These are phyloP conservation scores for Hydractinia symbiolongicarpus DNA, from an alignment of 30 jellyfish, hydroid and myxozoan species.

Conservation along the genomic window DNA sequence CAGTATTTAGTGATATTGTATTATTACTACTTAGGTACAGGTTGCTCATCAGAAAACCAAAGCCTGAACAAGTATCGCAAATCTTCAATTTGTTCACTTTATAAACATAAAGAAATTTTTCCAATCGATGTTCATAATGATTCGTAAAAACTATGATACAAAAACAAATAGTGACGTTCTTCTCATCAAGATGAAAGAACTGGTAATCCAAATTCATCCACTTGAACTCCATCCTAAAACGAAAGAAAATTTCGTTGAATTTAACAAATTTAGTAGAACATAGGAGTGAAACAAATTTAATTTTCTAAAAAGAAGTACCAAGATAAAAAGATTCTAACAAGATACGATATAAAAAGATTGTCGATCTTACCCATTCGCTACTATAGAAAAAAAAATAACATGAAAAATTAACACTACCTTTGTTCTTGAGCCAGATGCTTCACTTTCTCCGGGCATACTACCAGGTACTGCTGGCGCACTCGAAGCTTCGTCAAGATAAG, in stretches of 20 bases:
- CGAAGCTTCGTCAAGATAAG: constrained; percentile 91
- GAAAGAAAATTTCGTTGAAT: constrained; percentile 4
- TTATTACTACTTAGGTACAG: too few species aligned
- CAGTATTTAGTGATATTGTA: too few species aligned
- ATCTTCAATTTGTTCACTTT: too few species aligned
- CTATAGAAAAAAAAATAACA: too few species aligned
- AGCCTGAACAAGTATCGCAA: too few species aligned
- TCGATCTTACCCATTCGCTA: neutral
- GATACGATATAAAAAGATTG: neutral
- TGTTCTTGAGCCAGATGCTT: constrained; percentile 59
- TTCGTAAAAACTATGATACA: too few species aligned
- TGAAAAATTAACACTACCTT: constrained; percentile 36
- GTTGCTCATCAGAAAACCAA: too few species aligned
- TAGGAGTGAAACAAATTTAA: too few species aligned
- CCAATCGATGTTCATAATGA: too few species aligned
- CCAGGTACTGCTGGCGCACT: constrained; percentile 96
- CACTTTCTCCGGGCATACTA: constrained; percentile 72
- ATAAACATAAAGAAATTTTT: too few species aligned
- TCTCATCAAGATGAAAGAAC: constrained; percentile 54
- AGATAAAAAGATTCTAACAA: neutral
- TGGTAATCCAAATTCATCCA: constrained; percentile 96
- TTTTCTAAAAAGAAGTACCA: neutral
- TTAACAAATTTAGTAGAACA: too few species aligned
- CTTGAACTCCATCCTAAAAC: constrained; percentile 91
- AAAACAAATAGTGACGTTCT: neutral